phyloP scores from a whole-genome alignment of 1,140 invertebrate species.

The Lerema accius region DNA sequence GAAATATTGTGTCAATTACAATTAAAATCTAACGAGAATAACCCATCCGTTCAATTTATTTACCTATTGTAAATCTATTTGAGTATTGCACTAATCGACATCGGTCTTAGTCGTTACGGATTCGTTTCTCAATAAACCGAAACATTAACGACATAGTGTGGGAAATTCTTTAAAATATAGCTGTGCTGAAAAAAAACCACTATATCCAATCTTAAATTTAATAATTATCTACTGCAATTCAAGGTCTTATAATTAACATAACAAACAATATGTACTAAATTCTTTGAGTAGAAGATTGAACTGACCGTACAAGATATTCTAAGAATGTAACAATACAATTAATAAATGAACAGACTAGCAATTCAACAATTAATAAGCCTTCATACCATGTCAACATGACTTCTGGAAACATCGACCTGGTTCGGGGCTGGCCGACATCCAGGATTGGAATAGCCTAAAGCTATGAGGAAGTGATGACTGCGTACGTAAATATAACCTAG shows the following conservation, averaged over 20 bases:
- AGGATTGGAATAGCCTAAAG: constrained; percentile 11
- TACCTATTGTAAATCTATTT: neutral
- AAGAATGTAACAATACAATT: neutral
- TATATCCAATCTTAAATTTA: no score
- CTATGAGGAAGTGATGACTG: constrained; percentile 18
- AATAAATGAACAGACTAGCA: neutral
- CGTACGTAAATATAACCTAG: constrained; percentile 17
- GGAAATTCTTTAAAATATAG: neutral
- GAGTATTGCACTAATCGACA: neutral
- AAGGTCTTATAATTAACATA: no score
- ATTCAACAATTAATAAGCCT: neutral
- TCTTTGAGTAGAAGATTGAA: no score
- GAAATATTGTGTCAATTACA: no score
- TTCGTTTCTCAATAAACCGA: neutral
- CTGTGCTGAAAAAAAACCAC: no score
- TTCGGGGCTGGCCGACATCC: constrained; percentile 9
- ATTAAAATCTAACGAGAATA: no score
- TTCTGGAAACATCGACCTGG: constrained; percentile 8
- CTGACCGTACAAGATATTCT: neutral
- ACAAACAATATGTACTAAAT: no score
- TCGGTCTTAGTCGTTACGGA: neutral
- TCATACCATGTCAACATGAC: constrained; percentile 11
- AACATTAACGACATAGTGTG: neutral
- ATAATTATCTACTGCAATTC: no score
- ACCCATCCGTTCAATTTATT: no score